A percentile compares a stretch with the other conserved stretches of the same genome.
Conservation (phyloP, 2,113 vertebrate genomes). For the Mus spicilegus region DNA sequence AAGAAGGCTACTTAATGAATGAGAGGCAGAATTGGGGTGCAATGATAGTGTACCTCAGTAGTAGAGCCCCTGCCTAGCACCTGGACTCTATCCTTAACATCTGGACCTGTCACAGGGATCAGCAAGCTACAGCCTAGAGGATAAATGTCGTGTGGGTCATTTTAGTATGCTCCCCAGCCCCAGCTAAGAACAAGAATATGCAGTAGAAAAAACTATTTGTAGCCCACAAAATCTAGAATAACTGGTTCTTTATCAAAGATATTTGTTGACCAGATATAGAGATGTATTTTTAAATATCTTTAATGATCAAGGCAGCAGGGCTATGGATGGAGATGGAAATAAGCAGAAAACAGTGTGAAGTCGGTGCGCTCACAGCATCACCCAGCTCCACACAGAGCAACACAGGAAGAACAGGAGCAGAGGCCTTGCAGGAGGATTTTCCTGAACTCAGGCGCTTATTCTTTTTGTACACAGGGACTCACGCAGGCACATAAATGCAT, state of each 20-base stretch:
- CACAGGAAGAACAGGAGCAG: not conserved
- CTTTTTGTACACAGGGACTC: too few relatives aligned
- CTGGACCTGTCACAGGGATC: not conserved
- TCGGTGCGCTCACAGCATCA: not conserved
- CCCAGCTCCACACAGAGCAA: not conserved
- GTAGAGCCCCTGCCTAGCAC: not conserved
- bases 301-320: not conserved
- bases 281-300: slow-evolving; percentile 17
- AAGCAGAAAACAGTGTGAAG: not conserved
- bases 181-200: not conserved
- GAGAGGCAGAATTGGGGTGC: not conserved
- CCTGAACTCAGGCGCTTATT: not conserved
- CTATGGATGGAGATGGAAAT: not conserved
- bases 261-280: not conserved
- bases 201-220: not conserved
- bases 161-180: not conserved
- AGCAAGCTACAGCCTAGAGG: not conserved
- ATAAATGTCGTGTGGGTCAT: not conserved
- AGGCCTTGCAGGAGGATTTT: not conserved
- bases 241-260: not conserved
- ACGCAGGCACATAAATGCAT: too few relatives aligned
- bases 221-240: slow-evolving; percentile 7
- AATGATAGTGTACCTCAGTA: not conserved
- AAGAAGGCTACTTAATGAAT: not conserved
- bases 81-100: not conserved